These are phyloP conservation scores for Mugil cephalus DNA, from an alignment of 2,113 vertebrate genomes.

Conservation along the genomic window DNA sequence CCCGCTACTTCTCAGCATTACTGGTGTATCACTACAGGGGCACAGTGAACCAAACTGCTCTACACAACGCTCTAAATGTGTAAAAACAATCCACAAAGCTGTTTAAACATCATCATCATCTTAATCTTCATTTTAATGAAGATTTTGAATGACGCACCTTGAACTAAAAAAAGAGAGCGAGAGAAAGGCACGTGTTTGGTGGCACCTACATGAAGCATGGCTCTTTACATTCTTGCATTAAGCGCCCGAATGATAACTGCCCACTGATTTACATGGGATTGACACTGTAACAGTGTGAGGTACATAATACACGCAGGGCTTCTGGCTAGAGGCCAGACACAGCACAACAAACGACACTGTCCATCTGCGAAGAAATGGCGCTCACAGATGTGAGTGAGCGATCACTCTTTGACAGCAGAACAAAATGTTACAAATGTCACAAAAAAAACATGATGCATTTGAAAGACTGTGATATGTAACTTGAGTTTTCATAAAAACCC, in stretches of 20 bases:
- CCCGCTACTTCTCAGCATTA: not conserved
- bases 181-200: not conserved
- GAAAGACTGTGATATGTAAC: not conserved
- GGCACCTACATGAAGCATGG: not conserved
- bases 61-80: not conserved
- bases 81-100: constrained; percentile 1
- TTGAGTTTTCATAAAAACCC: not conserved
- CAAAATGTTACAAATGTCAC: not conserved
- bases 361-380: constrained; percentile 56
- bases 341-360: constrained; percentile 57
- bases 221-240: not conserved
- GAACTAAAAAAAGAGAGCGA: too few relatives aligned
- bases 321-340: constrained; percentile 66
- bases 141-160: too few relatives aligned
- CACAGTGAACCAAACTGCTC: constrained; percentile 4
- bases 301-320: constrained; percentile 60
- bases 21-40: not conserved
- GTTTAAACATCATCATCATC: constrained; percentile 12
- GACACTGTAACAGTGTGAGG: constrained; percentile 55
- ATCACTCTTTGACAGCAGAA: constrained; percentile 16
- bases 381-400: constrained; percentile 19
- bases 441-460: not conserved
- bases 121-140: not conserved
- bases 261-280: constrained; percentile 53
- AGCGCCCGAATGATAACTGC: constrained; percentile 14